Conservation (phyloP, 92 coral and sea anemone species). For the Palythoa grandis region DNA sequence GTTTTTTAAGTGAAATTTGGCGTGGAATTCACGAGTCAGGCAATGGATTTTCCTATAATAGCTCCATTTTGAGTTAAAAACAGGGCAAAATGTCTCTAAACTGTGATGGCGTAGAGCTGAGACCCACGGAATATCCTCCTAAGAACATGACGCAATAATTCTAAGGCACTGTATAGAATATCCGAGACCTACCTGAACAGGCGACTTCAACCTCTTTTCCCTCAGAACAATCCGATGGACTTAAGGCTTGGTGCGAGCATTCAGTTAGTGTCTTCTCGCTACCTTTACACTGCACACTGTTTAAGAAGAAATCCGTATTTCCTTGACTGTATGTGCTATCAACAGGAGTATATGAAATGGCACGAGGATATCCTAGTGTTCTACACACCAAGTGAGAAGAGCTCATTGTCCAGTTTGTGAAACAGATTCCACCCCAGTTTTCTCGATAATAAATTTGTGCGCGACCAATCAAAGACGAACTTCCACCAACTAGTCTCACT, state of each 20-base stretch:
- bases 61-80: too few relatives aligned
- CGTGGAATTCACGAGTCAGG: too few relatives aligned
- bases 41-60: too few relatives aligned
- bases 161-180: too few relatives aligned
- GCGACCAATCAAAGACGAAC: constrained; percentile 1
- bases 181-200: neutral
- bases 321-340: neutral
- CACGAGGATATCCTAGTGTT: neutral
- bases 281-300: neutral
- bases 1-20: too few relatives aligned
- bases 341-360: neutral
- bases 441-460: neutral
- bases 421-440: neutral
- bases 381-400: constrained; percentile 3
- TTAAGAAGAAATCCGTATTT: neutral
- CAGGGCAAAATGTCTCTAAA: too few relatives aligned
- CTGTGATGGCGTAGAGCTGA: too few relatives aligned
- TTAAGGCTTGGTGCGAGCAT: neutral
- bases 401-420: neutral
- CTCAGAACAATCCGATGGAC: neutral
- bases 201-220: neutral
- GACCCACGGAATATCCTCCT: too few relatives aligned
- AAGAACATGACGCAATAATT: neutral
- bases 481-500: constrained; percentile 2
- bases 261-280: neutral